Evolutionary conservation across 1,140 invertebrate species (phyloP).

Genomic region (Panagrolaimus sp.): DNA sequence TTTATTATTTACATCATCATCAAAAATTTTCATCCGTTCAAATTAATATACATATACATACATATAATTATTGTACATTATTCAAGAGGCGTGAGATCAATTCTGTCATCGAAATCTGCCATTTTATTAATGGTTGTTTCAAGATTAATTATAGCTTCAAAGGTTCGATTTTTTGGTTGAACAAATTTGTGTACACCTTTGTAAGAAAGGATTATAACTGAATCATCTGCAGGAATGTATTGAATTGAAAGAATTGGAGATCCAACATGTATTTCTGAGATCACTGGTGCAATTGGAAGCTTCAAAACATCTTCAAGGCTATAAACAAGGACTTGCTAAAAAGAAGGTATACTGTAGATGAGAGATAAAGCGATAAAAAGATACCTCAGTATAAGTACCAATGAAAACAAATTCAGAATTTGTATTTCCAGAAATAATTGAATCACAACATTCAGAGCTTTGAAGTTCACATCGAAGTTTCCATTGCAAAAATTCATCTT

Average conservation of each 20-base stretch:
- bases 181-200: constrained; percentile 24
- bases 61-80: too few relatives aligned
- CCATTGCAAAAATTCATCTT: constrained; percentile 25
- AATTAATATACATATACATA: too few relatives aligned
- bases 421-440: constrained; percentile 26
- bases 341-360: background rate
- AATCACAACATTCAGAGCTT: constrained; percentile 40
- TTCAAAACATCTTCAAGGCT: constrained; percentile 25
- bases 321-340: constrained; percentile 43
- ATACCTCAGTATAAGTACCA: constrained; percentile 43
- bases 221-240: constrained; percentile 28
- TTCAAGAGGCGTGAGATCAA: too few relatives aligned
- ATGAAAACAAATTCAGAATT: constrained; percentile 38
- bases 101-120: too few relatives aligned
- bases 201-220: constrained; percentile 17
- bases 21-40: too few relatives aligned
- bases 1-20: too few relatives aligned
- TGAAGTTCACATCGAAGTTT: constrained; percentile 24
- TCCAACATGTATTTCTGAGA: constrained; percentile 28
- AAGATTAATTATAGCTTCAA: background rate
- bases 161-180: background rate
- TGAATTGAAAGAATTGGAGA: constrained; percentile 41
- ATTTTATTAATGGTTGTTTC: background rate
- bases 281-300: constrained; percentile 19
- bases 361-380: background rate